Evolutionary conservation across 2,113 vertebrate species (phyloP).

Genomic region (Caracal caracal): DNA sequence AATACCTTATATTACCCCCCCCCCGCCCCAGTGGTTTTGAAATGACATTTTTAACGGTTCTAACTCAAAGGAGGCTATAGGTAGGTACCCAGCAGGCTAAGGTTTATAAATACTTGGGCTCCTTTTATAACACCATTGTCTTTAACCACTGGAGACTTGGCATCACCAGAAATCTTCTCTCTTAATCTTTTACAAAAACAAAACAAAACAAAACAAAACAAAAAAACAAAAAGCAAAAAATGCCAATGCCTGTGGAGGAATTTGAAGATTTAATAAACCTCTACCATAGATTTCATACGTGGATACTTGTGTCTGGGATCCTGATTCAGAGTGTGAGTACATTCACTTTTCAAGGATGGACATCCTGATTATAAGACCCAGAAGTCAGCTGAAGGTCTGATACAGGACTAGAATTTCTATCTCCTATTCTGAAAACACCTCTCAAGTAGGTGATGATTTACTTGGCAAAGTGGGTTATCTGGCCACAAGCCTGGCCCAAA

Average conservation of each 20-base stretch:
- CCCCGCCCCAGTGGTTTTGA: neutral
- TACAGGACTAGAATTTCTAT: neutral
- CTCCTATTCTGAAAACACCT: constrained; percentile 30
- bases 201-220: no score
- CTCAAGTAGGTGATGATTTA: constrained; percentile 30
- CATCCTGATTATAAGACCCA: neutral
- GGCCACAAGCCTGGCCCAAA: neutral
- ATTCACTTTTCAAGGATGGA: neutral
- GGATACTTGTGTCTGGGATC: neutral
- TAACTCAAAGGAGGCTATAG: neutral
- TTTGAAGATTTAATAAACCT: constrained; percentile 39
- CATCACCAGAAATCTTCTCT: neutral
- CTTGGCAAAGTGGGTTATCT: constrained; percentile 33
- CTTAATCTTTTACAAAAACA: neutral
- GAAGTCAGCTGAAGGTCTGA: neutral
- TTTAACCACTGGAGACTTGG: neutral
- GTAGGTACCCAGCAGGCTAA: neutral
- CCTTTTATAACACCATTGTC: neutral
- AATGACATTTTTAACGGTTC: constrained; percentile 45
- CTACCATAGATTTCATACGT: neutral
- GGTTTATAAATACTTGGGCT: neutral
- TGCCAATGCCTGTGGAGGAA: neutral
- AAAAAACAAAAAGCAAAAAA: no score
- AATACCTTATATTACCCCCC: neutral
- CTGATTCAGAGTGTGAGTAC: neutral